Conservation (phyloP, 2,113 vertebrate genomes). For the Cryptotis parvus region DNA sequence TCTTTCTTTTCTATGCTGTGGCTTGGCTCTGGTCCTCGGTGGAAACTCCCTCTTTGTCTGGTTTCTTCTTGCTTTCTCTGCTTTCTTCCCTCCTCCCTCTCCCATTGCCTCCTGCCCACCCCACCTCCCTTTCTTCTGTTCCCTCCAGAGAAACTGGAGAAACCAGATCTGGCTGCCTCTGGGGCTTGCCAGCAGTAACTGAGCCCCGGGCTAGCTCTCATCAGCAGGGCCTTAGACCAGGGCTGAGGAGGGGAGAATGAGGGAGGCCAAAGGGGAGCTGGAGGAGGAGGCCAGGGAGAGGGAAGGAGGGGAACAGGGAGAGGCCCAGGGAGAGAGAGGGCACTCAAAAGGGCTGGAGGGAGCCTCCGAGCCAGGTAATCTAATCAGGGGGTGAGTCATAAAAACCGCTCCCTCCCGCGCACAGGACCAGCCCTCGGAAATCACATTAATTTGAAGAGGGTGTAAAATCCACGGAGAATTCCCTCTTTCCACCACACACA, state of each 20-base stretch:
- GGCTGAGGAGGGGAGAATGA: not conserved
- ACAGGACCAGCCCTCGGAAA: slow-evolving; percentile 72
- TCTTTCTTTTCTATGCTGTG: slow-evolving; percentile 42
- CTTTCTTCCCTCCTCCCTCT: slow-evolving; percentile 9
- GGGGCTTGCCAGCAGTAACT: slow-evolving; percentile 56
- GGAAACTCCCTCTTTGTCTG: slow-evolving; percentile 61
- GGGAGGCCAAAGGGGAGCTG: slow-evolving; percentile 50
- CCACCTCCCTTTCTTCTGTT: slow-evolving; percentile 42
- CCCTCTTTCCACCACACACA: slow-evolving; percentile 74
- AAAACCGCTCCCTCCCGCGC: slow-evolving; percentile 66
- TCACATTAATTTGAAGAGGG: slow-evolving; percentile 83
- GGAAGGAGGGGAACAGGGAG: not conserved
- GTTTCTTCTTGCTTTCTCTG: slow-evolving; percentile 54
- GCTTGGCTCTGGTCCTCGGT: slow-evolving; percentile 58
- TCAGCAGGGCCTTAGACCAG: slow-evolving; percentile 7
- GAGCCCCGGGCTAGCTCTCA: slow-evolving; percentile 67
- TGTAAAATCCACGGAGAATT: slow-evolving; percentile 81
- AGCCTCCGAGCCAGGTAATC: slow-evolving; percentile 77
- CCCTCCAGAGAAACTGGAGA: slow-evolving; percentile 67
- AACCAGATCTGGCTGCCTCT: slow-evolving; percentile 58
- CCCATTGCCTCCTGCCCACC: not conserved
- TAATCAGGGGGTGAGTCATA: slow-evolving; percentile 79
- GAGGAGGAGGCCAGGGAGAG: not conserved
- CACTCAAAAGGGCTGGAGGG: slow-evolving; percentile 63
- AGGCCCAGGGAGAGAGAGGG: slow-evolving; percentile 20